Base-by-base conservation (phyloP, 2,797 vertebrate genomes). In the Malacoctenus gilli region DNA sequence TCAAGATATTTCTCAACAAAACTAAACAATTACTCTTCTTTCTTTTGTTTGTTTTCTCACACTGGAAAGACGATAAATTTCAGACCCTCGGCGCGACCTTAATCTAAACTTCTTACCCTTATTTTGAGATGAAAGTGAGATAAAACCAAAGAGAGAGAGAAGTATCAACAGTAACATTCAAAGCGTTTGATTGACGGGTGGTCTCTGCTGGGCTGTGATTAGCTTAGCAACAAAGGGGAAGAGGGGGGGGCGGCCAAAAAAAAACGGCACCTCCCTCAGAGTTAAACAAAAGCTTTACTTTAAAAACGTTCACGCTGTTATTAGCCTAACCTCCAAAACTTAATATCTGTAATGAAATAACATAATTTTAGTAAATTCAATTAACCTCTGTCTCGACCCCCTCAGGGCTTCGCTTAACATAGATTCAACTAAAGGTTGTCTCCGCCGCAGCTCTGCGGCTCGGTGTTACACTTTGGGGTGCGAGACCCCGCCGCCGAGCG, bases 331-430 rank as follows among this genome's bases (percentile, higher is more conserved):
- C 83, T 86, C 79, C 74, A 85, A 87, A 86, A 76, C 65, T 55
- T 77, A 60, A 75, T 72, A 58, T 76, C 63, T 77, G 77, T 84
- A 82, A 86, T 86, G 81, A 81, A 84, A 83, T 80, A 84, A 78
- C 85, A 84, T 85, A 80, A 87, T 87, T 89, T 89, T 87, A 85
- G 83, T 82, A 75, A 57, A 85, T 84, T 82, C 80, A 89, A 86
- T 89, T 89, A 89, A 87, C 85, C 87, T 85, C 73, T 76, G 87
- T 83, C 80, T 79, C 75, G 79, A 82, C 85, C 83, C 85, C 84
- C 85, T 80, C 20, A 85, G 84, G 85, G 84, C 85, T 84, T 80
- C 72, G 77, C 75, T 87, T 84, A 87, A 73, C 87, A 85, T 77
- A 84, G 84, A 85, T 84, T 84, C 82, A 75, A 22, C 72, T 71